phyloP scores from a whole-genome alignment of 2,888 invertebrate species.

The Odontocolon sp. region DNA sequence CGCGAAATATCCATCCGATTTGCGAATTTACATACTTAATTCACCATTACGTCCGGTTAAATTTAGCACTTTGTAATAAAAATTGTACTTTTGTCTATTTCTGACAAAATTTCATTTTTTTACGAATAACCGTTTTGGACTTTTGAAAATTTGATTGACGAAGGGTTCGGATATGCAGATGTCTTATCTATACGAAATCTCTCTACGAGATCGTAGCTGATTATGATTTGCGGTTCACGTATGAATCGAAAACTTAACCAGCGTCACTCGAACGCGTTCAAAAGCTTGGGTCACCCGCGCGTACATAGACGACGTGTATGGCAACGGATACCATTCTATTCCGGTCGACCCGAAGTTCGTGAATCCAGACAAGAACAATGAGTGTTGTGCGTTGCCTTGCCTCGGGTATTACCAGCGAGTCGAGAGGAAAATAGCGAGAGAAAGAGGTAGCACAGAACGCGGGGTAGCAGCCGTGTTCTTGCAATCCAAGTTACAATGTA shows the following conservation, averaged over 20 bases:
- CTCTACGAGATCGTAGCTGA: neutral
- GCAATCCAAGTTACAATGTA: neutral
- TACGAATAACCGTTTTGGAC: no score
- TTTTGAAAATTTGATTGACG: no score
- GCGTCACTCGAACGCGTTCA: constrained; percentile 13
- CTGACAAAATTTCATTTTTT: no score
- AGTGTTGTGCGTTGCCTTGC: constrained; percentile 70
- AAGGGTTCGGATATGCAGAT: constrained; percentile 28
- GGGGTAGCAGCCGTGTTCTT: neutral
- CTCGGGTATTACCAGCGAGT: constrained; percentile 69
- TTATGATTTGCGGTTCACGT: constrained; percentile 6
- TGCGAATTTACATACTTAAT: neutral
- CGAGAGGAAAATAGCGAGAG: constrained; percentile 32
- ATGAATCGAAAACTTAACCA: constrained; percentile 18
- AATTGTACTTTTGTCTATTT: no score
- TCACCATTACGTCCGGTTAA: no score
- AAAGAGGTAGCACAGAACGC: constrained; percentile 19
- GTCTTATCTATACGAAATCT: neutral
- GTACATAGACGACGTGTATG: constrained; percentile 29
- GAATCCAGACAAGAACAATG: constrained; percentile 78
- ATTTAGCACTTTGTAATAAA: no score
- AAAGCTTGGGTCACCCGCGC: constrained; percentile 46
- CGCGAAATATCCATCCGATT: constrained; percentile 20
- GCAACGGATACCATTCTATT: constrained; percentile 75
- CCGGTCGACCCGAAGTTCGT: constrained; percentile 66